These are phyloP conservation scores for Uloborus plumipes DNA, from an alignment of 2,888 invertebrate genomes.

Conservation along the genomic window DNA sequence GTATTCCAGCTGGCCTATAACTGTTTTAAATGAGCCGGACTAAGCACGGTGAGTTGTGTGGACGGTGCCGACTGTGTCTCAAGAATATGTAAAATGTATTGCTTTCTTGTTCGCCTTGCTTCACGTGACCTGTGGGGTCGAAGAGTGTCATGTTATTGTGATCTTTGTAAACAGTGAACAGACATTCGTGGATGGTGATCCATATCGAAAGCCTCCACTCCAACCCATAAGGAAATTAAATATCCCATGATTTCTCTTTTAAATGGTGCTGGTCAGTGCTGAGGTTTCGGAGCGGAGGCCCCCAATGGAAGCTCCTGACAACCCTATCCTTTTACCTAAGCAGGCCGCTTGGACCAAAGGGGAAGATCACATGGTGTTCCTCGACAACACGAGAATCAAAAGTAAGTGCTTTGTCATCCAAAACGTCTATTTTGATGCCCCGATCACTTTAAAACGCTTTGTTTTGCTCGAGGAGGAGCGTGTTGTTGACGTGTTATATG, in stretches of 20 bases:
- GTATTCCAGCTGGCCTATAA: conserved; percentile 43
- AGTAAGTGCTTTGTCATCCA: conserved; percentile 29
- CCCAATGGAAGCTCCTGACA: conserved; percentile 62
- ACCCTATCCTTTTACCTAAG: conserved; percentile 58
- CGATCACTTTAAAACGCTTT: not conserved
- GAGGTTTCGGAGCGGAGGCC: conserved; percentile 61
- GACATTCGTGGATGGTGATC: conserved; percentile 23
- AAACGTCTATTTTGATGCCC: not conserved
- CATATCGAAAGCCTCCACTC: conserved; percentile 11
- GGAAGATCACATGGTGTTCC: conserved; percentile 57
- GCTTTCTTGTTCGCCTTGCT: conserved; percentile 5
- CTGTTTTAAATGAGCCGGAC: conserved; percentile 48
- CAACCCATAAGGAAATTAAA: conserved; percentile 22
- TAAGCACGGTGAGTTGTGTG: conserved; percentile 17
- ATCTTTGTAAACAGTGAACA: conserved; percentile 46
- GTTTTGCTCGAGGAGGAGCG: not conserved
- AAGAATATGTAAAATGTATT: conserved; percentile 48
- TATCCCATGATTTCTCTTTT: conserved; percentile 51
- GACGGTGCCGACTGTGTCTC: conserved; percentile 6
- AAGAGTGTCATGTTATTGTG: conserved; percentile 24
- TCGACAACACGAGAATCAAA: conserved; percentile 56
- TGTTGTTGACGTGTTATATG: conserved; percentile 43
- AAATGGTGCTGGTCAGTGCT: conserved; percentile 63
- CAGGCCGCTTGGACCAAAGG: conserved; percentile 58
- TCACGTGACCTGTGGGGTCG: conserved; percentile 26